These are phyloP conservation scores for Drosophila equinoxialis DNA, from an alignment of 1,140 invertebrate species.

Conservation along the genomic window DNA sequence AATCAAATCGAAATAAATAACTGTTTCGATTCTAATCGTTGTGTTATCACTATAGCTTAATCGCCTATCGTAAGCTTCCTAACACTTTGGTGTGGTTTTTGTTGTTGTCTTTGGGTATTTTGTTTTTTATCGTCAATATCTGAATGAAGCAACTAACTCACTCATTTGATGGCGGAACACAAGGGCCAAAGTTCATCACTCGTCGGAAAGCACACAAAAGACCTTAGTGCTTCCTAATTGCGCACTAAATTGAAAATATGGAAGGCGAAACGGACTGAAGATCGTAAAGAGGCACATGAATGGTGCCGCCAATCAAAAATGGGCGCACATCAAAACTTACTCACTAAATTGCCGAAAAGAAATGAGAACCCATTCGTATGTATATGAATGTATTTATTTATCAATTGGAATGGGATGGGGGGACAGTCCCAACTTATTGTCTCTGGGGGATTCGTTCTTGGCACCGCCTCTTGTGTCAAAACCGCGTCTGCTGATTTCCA, in stretches of 20 bases:
- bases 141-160: slow-evolving; percentile 25
- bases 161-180: slow-evolving; percentile 5
- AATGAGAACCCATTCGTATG: slow-evolving; percentile 49
- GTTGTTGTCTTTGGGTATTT: background rate
- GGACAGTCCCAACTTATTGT: slow-evolving; percentile 28
- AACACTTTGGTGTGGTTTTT: slow-evolving; percentile 29
- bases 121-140: slow-evolving; percentile 69
- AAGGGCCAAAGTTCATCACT: slow-evolving; percentile 62
- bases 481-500: slow-evolving; percentile 71
- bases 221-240: slow-evolving; percentile 73
- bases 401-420: background rate
- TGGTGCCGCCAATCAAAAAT: slow-evolving; percentile 76
- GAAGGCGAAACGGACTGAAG: slow-evolving; percentile 43
- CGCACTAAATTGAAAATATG: slow-evolving; percentile 75
- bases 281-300: slow-evolving; percentile 62
- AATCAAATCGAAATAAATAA: slow-evolving; percentile 17
- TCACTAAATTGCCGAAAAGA: slow-evolving; percentile 71
- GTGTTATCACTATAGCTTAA: slow-evolving; percentile 66
- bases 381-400: background rate
- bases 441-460: slow-evolving; percentile 24
- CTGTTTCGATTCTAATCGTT: slow-evolving; percentile 35
- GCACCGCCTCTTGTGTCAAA: slow-evolving; percentile 75
- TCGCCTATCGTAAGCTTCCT: slow-evolving; percentile 52
- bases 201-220: slow-evolving; percentile 66
- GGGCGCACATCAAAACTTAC: slow-evolving; percentile 72